Percentiles rank a stretch among this genome's conserved stretches.
These are phyloP conservation scores for Ornithoptera priamus DNA, from an alignment of 2,888 invertebrate species.

Conservation along the genomic window DNA sequence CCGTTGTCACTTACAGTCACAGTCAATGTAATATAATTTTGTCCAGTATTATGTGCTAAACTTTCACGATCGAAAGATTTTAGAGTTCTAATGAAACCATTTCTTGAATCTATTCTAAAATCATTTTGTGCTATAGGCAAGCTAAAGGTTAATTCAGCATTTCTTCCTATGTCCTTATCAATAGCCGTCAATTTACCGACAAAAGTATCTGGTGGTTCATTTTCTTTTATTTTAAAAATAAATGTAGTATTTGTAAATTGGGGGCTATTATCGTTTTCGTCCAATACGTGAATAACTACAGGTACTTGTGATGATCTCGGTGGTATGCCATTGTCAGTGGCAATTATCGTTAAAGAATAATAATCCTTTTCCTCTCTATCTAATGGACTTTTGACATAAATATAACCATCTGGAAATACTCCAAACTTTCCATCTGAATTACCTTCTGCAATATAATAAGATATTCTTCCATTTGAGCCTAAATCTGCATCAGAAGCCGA, in stretches of 20 bases:
- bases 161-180: conserved; percentile 94
- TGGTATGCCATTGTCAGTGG: conserved; percentile 89
- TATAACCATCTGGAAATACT: conserved; percentile 95
- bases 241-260: conserved; percentile 95
- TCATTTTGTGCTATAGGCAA: conserved; percentile 87
- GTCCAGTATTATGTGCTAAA: conserved; percentile 87
- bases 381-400: conserved; percentile 91
- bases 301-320: conserved; percentile 91
- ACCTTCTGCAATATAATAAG: conserved; percentile 91
- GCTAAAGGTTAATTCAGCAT: conserved; percentile 93
- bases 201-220: conserved; percentile 92
- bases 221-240: conserved; percentile 93
- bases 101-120: conserved; percentile 92
- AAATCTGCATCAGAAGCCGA: conserved; percentile 94
- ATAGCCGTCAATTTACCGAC: conserved; percentile 94
- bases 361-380: conserved; percentile 96
- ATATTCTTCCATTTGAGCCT: conserved; percentile 88
- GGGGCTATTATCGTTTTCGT: conserved; percentile 98
- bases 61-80: conserved; percentile 94
- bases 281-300: conserved; percentile 94
- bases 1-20: conserved; percentile 94
- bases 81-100: conserved; percentile 93
- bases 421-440: conserved; percentile 93
- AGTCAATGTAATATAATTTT: conserved; percentile 90
- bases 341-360: conserved; percentile 92